Evolutionary conservation across 2,888 invertebrate genomes (phyloP), one percentile per base, ranked within the genome.

Genomic region (Hemithea aestivaria): DNA sequence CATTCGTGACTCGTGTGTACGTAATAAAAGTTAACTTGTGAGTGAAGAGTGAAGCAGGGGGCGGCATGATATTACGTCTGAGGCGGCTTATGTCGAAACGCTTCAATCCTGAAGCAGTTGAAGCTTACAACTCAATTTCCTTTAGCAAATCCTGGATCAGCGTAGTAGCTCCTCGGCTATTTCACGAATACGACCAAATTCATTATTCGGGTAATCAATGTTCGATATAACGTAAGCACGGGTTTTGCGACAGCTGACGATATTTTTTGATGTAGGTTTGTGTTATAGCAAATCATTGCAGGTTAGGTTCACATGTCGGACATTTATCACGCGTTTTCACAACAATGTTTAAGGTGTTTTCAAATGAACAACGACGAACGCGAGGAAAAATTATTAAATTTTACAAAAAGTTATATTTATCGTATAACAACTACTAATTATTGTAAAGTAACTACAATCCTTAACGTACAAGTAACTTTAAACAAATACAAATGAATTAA

Each of bases 91-190:
- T 49, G 56, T 51, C 48, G 51, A 51, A 62, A 62, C 58, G 64
- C 62, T 64, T 58, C 51, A 56, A 67, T 62, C 65, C 66, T 51
- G 57, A 66, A 67, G 42, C 67, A 70, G 62, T 65, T 62, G 62
- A 63, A 73, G 76, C 75, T 76, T 74, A 73, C 70, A 68, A 74
- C 73, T 70, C 76, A 76, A 77, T 77, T 77, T 75, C 66, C 66
- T 66, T 60, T 58, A 62, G 61, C 62, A 73, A 76, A 76, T 70
- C 75, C 73, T 57, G 75, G 76, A 70, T 76, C 69, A 72, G 61
- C 53, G 56, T 66, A 72, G 65, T 59, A 67, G 58, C 56, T 63
- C 56, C 56, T 62, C 56, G 62, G 63, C 59, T 65, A 66, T 73
- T 71, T 62, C 66, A 67, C 70, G 69, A 73, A 71, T 72, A 72